Evolutionary conservation across 1,140 invertebrate genomes (phyloP).

Genomic region (Drosophila sproati): DNA sequence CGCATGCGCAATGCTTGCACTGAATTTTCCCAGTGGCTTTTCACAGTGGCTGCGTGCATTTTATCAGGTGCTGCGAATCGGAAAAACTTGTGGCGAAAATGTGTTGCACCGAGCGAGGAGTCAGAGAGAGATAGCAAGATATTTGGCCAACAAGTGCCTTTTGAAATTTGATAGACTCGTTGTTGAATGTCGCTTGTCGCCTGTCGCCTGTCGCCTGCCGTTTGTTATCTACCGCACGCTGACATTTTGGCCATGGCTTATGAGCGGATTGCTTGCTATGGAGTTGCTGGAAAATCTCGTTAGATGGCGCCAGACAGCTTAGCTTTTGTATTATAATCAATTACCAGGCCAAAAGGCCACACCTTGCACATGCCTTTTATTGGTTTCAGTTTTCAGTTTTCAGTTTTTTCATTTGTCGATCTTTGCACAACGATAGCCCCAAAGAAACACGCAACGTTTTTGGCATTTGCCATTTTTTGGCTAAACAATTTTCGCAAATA

Average conservation of each 20-base stretch:
- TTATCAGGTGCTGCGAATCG: slow-evolving; percentile 61
- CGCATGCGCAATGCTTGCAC: slow-evolving; percentile 41
- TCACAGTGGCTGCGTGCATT: slow-evolving; percentile 44
- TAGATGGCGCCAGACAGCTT: slow-evolving; percentile 66
- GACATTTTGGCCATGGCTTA: slow-evolving; percentile 47
- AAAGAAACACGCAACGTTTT: slow-evolving; percentile 70
- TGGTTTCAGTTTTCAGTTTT: slow-evolving; percentile 43
- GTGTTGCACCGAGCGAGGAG: background rate
- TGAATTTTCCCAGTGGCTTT: slow-evolving; percentile 27
- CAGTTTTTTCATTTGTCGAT: slow-evolving; percentile 29
- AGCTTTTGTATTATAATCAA: slow-evolving; percentile 62
- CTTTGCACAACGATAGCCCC: slow-evolving; percentile 60
- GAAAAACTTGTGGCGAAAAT: slow-evolving; percentile 33
- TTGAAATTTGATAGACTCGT: slow-evolving; percentile 78
- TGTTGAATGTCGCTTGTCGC: slow-evolving; percentile 46
- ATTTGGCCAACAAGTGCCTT: slow-evolving; percentile 61
- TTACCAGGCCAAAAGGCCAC: slow-evolving; percentile 61
- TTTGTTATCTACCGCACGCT: slow-evolving; percentile 36
- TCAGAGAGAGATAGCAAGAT: background rate
- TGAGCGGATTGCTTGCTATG: slow-evolving; percentile 13
- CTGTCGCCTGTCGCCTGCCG: slow-evolving; percentile 27
- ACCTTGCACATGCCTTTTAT: slow-evolving; percentile 73
- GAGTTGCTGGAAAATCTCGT: slow-evolving; percentile 23
- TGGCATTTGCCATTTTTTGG: slow-evolving; percentile 59
- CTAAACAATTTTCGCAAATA: slow-evolving; percentile 45